These are phyloP conservation scores for Toxotes lorentzi DNA, from an alignment of 2,797 vertebrate species.

Conservation along the genomic window DNA sequence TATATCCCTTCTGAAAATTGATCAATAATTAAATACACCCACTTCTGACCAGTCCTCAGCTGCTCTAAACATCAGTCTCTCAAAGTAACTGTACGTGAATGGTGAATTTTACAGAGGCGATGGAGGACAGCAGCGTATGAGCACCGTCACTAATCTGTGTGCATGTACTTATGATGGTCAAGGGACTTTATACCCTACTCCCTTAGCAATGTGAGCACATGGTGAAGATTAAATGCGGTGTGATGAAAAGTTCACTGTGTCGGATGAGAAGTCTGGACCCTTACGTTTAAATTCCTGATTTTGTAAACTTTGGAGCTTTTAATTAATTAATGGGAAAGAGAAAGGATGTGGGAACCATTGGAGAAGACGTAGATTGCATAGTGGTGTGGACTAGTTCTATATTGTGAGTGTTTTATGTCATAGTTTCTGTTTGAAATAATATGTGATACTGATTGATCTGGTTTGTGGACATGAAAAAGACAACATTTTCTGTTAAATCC, in stretches of 20 bases:
- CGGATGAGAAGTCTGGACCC: neutral
- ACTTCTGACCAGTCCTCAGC: neutral
- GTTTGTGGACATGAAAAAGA: neutral
- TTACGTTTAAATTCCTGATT: neutral
- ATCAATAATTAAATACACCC: conserved; percentile 1
- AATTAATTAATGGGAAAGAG: neutral
- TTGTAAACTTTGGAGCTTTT: neutral
- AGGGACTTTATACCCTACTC: conserved; percentile 14
- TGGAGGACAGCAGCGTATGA: neutral
- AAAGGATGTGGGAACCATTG: neutral
- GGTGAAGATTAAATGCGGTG: conserved; percentile 20
- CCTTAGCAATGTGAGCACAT: neutral
- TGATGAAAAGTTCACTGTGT: conserved; percentile 1
- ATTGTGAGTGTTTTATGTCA: neutral
- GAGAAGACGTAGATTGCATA: neutral
- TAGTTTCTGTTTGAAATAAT: neutral
- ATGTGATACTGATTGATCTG: neutral
- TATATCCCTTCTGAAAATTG: neutral
- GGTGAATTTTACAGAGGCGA: neutral
- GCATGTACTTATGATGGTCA: neutral
- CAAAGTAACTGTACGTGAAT: conserved; percentile 1
- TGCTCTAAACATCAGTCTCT: conserved; percentile 3
- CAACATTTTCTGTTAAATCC: neutral
- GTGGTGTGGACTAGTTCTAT: neutral
- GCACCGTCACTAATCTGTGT: conserved; percentile 3